These are phyloP conservation scores for Labeo calbasu DNA, from an alignment of 2,797 vertebrate species.

Conservation along the genomic window DNA sequence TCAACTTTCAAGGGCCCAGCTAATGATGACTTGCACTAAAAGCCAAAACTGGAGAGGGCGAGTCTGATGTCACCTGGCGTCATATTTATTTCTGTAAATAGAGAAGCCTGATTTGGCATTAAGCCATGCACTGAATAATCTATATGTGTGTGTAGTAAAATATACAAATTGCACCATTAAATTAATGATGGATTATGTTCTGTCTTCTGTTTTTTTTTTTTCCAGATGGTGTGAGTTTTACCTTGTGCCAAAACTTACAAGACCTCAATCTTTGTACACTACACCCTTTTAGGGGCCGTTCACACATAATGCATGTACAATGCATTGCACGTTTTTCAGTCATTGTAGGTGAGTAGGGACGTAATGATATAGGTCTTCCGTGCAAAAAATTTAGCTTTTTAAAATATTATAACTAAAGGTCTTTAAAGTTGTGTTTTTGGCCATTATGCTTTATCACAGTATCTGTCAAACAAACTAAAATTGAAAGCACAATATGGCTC, in stretches of 20 bases:
- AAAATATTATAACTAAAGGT: too few species aligned
- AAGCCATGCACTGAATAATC: slow-evolving; percentile 72
- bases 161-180: slow-evolving; percentile 66
- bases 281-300: background rate
- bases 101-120: slow-evolving; percentile 67
- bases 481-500: too few species aligned
- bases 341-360: too few species aligned
- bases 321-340: background rate
- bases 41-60: slow-evolving; percentile 82
- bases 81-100: slow-evolving; percentile 71
- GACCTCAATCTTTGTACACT: background rate
- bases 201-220: background rate
- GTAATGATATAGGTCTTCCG: too few species aligned
- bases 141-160: slow-evolving; percentile 69
- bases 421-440: too few species aligned
- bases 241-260: background rate
- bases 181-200: slow-evolving; percentile 61
- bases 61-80: slow-evolving; percentile 85
- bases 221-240: slow-evolving; percentile 12
- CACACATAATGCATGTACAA: background rate
- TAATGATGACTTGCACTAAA: slow-evolving; percentile 92
- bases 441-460: too few species aligned
- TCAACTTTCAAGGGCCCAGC: slow-evolving; percentile 78
- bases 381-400: too few species aligned
- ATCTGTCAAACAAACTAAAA: too few species aligned